phyloP scores from a whole-genome alignment of 2,113 vertebrate genomes.

The Sinocyclocheilus rhinocerous region DNA sequence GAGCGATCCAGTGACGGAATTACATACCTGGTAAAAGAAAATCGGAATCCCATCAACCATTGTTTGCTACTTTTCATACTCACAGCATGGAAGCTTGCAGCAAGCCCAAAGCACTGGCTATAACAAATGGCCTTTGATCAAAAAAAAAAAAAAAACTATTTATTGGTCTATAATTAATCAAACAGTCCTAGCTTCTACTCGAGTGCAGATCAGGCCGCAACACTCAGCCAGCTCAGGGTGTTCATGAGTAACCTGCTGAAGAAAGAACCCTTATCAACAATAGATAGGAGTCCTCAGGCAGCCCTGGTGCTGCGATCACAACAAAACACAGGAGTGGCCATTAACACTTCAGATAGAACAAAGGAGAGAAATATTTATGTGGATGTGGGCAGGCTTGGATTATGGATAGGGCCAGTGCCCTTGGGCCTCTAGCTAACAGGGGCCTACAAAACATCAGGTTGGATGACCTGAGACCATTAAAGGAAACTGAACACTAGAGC shows the following conservation, averaged over 20 bases:
- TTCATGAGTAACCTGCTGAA: slow-evolving; percentile 31
- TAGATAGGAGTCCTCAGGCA: slow-evolving; percentile 40
- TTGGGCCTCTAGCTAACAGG: neutral
- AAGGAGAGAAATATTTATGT: slow-evolving; percentile 37
- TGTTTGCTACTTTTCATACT: neutral
- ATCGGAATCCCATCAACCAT: neutral
- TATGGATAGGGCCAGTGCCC: neutral
- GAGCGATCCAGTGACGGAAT: slow-evolving; percentile 92
- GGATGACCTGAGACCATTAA: neutral
- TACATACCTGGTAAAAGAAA: slow-evolving; percentile 82
- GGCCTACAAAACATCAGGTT: neutral
- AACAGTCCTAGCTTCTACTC: neutral
- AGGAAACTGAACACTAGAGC: neutral
- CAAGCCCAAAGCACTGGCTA: neutral
- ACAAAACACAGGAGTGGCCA: slow-evolving; percentile 18
- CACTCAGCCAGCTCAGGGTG: neutral
- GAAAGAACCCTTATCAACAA: slow-evolving; percentile 40
- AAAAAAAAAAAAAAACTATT: neutral
- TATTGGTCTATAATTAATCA: slow-evolving; percentile 39
- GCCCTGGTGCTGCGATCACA: slow-evolving; percentile 39
- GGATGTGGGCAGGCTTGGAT: neutral
- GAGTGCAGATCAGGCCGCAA: slow-evolving; percentile 14
- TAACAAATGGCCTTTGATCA: slow-evolving; percentile 21
- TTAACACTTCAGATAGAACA: slow-evolving; percentile 36
- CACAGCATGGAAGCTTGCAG: neutral